Percentiles rank a stretch among this genome's conserved stretches.
Conservation (phyloP, 2,797 vertebrate species). For the Mionectes olivaceus region DNA sequence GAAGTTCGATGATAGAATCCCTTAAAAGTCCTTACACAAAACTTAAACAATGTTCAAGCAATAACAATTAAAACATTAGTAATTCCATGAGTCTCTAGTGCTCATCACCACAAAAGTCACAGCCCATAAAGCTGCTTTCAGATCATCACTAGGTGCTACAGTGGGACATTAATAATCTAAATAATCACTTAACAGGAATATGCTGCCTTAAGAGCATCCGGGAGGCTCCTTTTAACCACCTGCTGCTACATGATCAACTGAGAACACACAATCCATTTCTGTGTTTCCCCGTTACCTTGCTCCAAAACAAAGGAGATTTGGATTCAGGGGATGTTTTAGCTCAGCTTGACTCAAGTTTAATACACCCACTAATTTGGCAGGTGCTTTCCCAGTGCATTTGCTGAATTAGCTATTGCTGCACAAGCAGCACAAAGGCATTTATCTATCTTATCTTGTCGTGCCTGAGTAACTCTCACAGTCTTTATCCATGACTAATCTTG, state of each 20-base stretch:
- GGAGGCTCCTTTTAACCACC: constrained; percentile 18
- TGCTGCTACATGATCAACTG: neutral
- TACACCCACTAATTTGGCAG: neutral
- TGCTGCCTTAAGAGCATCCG: neutral
- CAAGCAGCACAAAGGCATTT: neutral
- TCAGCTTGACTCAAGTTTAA: neutral
- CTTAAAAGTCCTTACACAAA: neutral
- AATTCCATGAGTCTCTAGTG: neutral
- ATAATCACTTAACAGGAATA: constrained; percentile 7
- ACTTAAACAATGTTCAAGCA: neutral
- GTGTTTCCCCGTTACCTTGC: neutral
- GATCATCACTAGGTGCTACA: neutral
- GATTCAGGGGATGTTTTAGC: neutral
- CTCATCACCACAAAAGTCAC: neutral
- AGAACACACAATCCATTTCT: neutral
- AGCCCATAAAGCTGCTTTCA: constrained; percentile 7
- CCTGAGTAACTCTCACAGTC: neutral
- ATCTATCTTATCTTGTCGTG: neutral
- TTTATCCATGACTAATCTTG: neutral
- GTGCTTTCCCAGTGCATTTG: neutral
- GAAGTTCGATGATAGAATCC: neutral
- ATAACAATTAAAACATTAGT: neutral
- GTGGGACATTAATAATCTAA: constrained; percentile 2
- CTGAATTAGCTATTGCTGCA: neutral
- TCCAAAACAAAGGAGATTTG: neutral